Conservation (phyloP, 2,113 vertebrate genomes). For the Patagioenas fasciata region DNA sequence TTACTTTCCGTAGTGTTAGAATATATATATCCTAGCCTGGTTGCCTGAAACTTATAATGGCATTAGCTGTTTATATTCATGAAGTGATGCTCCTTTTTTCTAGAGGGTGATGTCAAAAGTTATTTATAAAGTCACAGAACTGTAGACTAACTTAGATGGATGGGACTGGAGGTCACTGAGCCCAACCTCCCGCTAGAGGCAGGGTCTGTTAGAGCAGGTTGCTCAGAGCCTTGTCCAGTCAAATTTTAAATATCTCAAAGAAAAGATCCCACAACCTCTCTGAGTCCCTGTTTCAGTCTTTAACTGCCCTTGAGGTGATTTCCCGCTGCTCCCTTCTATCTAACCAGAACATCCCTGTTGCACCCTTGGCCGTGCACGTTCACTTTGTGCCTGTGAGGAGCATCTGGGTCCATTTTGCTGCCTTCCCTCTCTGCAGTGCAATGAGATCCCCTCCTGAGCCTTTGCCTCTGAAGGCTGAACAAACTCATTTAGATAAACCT, state of each 20-base stretch:
- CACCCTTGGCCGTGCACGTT: rapidly evolving
- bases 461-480: neutral
- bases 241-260: neutral
- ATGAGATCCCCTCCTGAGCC: neutral
- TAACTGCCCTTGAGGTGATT: neutral
- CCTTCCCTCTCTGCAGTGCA: neutral
- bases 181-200: neutral
- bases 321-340: neutral
- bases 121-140: neutral
- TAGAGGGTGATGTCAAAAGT: neutral
- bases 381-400: neutral
- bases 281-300: neutral
- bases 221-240: neutral
- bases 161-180: neutral
- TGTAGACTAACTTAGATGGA: neutral
- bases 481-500: neutral
- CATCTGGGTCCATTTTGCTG: neutral
- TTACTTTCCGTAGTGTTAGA: neutral
- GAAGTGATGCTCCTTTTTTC: neutral
- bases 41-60: neutral
- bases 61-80: neutral
- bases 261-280: neutral
- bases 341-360: neutral
- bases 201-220: neutral
- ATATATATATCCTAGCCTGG: neutral